Evolutionary conservation across 2,888 invertebrate species (phyloP), one percentile per base, ranked within the genome.

Genomic region (Cylloceria caligata): DNA sequence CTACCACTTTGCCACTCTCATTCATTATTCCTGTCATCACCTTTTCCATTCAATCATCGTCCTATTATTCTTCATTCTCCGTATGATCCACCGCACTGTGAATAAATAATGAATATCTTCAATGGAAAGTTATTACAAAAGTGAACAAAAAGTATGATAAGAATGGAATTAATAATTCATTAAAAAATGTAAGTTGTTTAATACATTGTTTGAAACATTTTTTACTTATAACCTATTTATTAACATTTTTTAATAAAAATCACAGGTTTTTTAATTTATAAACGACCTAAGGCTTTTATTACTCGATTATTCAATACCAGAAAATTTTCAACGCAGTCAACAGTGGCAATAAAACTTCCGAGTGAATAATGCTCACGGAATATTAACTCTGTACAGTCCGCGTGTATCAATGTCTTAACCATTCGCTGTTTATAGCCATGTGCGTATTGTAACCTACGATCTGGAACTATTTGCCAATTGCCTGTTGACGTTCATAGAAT

Each of bases 401-500:
- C 24, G 52, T 52, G 52, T 24, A 3, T 24, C 52, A 24, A 52
- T 24, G 52, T 52, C 52, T 52, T 52, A 24, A 52, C 24, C 9
- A 11, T 24, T 13, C 3, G 13, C 24, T 0, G 9, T 24, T 11
- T 0, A 5, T 52, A 11, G 21, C 24, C 52, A 3, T 27, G 21
- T 52, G 24, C 24, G 13, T 24, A 24, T 52, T 65, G 30, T 47
- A 67, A 27, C 19, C 19, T 16, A 27, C 47, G 19, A 19, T 67
- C 7, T 67, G 16, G 30, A 67, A 30, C 67, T 67, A 67, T 67
- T 67, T 67, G 67, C 30, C 47, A 67, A 47, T 30, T 47, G 67
- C 19, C 30, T 47, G 47, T 27, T 47, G 30, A 47, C n/a, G 67
- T 47, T 47, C 47, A 67, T 67, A 19, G 30, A 47, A 67, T 67